Conservation (phyloP, 2,113 vertebrate species). For the Campylomormyrus tamandua region DNA sequence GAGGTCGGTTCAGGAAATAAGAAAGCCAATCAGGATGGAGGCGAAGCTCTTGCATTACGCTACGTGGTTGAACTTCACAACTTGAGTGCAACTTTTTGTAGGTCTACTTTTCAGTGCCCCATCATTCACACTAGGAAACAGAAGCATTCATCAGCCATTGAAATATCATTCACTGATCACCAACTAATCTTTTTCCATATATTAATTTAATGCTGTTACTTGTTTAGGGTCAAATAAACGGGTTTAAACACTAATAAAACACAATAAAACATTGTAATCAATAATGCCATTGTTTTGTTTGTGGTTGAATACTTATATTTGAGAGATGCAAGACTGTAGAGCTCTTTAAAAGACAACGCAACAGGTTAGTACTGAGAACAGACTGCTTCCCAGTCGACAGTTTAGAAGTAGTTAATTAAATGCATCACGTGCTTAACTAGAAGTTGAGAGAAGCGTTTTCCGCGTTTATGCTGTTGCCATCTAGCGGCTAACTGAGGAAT, state of each 20-base stretch:
- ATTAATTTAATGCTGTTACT: background rate
- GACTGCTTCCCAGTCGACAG: background rate
- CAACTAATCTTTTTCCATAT: background rate
- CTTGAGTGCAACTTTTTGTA: background rate
- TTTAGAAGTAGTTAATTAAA: background rate
- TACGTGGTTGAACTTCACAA: background rate
- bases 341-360: background rate
- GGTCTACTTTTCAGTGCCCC: background rate
- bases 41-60: background rate
- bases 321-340: background rate
- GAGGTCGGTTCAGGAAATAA: background rate
- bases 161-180: background rate
- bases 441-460: background rate
- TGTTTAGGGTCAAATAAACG: background rate
- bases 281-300: background rate
- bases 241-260: background rate
- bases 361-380: background rate
- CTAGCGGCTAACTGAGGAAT: background rate
- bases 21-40: background rate
- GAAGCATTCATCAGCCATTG: background rate
- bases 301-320: background rate
- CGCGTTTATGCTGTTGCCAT: background rate
- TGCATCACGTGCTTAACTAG: background rate
- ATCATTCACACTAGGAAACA: background rate
- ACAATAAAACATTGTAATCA: background rate